Conservation (phyloP, 2,888 invertebrate genomes). For the Microplitis deprimator region DNA sequence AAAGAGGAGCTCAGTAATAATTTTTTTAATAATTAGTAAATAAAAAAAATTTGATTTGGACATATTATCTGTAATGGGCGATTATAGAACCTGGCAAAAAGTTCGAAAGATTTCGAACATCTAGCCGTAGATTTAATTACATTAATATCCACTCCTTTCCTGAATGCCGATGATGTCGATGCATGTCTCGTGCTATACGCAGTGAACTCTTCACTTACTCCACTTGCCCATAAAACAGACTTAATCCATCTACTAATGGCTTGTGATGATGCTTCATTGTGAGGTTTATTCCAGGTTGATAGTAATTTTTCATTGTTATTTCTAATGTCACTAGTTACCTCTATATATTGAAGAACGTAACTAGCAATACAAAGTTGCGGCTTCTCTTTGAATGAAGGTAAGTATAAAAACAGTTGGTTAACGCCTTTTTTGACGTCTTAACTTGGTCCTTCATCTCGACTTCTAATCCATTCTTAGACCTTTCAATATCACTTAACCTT, state of each 20-base stretch:
- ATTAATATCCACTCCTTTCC: slow-evolving; percentile 28
- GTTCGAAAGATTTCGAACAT: slow-evolving; percentile 26
- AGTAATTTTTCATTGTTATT: slow-evolving; percentile 25
- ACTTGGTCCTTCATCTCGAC: slow-evolving; percentile 43
- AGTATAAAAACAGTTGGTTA: slow-evolving; percentile 35
- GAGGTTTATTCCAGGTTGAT: slow-evolving; percentile 32
- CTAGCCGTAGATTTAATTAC: slow-evolving; percentile 32
- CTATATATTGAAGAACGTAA: slow-evolving; percentile 33
- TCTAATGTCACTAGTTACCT: slow-evolving; percentile 36
- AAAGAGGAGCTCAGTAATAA: too few relatives aligned
- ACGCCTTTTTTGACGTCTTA: slow-evolving; percentile 42
- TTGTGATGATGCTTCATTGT: slow-evolving; percentile 38
- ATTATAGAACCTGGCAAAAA: slow-evolving; percentile 30
- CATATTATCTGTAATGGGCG: too few relatives aligned
- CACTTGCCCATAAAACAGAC: slow-evolving; percentile 30
- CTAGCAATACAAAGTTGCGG: slow-evolving; percentile 30
- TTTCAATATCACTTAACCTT: slow-evolving; percentile 40
- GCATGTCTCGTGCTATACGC: slow-evolving; percentile 43
- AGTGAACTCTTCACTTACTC: slow-evolving; percentile 40
- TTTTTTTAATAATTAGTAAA: too few relatives aligned
- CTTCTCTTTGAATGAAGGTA: slow-evolving; percentile 36
- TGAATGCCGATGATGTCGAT: slow-evolving; percentile 37
- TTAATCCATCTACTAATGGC: slow-evolving; percentile 44
- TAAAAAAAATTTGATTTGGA: too few relatives aligned
- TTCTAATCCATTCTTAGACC: slow-evolving; percentile 23